phyloP scores from a whole-genome alignment of 2,888 invertebrate genomes.

The Leucozona laternaria region DNA sequence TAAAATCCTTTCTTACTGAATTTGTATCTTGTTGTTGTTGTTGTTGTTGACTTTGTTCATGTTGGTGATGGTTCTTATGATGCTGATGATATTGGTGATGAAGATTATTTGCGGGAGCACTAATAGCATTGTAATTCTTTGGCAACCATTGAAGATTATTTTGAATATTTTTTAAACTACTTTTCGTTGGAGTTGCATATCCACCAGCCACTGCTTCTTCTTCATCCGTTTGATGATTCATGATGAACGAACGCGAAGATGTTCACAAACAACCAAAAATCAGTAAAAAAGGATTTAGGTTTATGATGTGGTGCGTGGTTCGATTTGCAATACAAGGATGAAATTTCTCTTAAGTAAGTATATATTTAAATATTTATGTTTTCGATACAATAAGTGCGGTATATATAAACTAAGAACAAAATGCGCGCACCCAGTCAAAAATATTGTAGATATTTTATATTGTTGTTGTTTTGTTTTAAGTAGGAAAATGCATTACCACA shows the following conservation, averaged over 20 bases:
- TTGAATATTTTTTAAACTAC: constrained; percentile 11
- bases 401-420: not conserved
- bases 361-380: not conserved
- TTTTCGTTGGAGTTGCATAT: constrained; percentile 20
- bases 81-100: not conserved
- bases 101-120: not conserved
- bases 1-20: constrained; percentile 33
- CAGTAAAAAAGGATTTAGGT: not conserved
- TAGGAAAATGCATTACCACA: constrained; percentile 27
- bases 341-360: not conserved
- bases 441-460: not conserved
- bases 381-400: not conserved
- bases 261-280: not conserved
- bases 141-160: constrained; percentile 38
- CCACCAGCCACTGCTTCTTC: not conserved
- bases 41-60: constrained; percentile 6
- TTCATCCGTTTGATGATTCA: constrained; percentile 49
- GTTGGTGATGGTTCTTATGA: not conserved
- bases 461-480: not conserved
- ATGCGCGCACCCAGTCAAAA: not conserved
- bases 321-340: not conserved
- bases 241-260: constrained; percentile 12
- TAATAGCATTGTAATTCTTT: constrained; percentile 6
- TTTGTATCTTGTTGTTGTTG: constrained; percentile 12
- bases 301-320: not conserved